Evolutionary conservation across 2,888 invertebrate species (phyloP).

Genomic region (Acronicta aceris): DNA sequence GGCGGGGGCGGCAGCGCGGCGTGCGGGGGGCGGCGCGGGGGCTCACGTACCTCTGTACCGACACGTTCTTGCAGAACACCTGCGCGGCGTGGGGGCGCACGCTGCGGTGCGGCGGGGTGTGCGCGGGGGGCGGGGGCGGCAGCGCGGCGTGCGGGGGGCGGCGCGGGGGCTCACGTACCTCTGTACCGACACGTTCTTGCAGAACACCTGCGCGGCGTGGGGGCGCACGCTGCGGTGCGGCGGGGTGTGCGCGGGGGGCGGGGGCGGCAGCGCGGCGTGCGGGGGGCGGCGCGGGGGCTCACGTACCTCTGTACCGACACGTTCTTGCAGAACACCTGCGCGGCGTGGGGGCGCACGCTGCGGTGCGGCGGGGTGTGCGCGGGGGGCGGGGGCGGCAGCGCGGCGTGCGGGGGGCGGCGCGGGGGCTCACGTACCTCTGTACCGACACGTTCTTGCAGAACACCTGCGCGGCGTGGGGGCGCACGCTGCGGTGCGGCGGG

Average conservation of each 20-base stretch:
- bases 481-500: not conserved
- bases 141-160: not conserved
- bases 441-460: not conserved
- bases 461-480: not conserved
- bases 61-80: conserved; percentile 1
- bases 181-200: conserved; percentile 25
- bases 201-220: not conserved
- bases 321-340: not conserved
- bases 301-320: conserved; percentile 1
- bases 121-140: not conserved
- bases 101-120: not conserved
- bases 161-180: not conserved
- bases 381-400: conserved; percentile 72
- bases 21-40: not conserved
- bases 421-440: not conserved
- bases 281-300: not conserved
- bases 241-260: not conserved
- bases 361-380: no score
- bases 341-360: not conserved
- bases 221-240: no score
- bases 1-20: not conserved
- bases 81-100: not conserved
- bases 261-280: not conserved
- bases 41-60: not conserved
- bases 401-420: conserved; percentile 1